phyloP scores from a whole-genome alignment of 2,797 vertebrate species.

The Pteronotus mesoamericanus region DNA sequence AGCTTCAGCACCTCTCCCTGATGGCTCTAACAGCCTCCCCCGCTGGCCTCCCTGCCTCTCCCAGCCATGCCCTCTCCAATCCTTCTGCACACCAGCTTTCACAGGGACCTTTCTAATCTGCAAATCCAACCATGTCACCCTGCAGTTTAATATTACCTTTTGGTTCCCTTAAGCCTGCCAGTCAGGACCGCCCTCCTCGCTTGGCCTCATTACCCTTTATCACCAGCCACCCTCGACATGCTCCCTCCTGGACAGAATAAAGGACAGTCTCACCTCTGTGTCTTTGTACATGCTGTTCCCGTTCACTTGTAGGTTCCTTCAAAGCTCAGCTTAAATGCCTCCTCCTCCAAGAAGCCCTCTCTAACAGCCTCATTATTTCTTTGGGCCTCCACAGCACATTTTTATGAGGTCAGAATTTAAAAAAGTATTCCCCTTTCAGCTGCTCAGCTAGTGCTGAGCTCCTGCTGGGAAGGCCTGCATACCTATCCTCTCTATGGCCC shows the following conservation, averaged over 20 bases:
- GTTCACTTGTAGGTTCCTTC: not conserved
- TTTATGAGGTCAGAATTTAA: not conserved
- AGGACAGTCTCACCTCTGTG: not conserved
- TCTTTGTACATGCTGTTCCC: not conserved
- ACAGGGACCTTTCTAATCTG: not conserved
- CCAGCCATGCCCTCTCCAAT: not conserved
- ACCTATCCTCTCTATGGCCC: not conserved
- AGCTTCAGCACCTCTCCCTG: not conserved
- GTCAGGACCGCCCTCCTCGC: not conserved
- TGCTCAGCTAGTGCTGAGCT: not conserved
- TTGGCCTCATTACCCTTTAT: not conserved
- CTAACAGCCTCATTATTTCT: not conserved
- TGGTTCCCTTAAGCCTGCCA: not conserved
- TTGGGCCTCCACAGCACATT: not conserved
- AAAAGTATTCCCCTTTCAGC: not conserved
- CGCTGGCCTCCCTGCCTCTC: not conserved
- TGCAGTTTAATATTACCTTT: not conserved
- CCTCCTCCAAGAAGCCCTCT: not conserved
- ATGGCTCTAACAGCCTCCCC: not conserved
- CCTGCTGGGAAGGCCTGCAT: accelerated
- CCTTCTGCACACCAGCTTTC: not conserved
- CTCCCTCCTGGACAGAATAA: not conserved
- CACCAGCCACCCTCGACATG: not conserved
- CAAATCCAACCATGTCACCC: not conserved
- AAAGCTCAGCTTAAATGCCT: not conserved